Evolutionary conservation across 1,140 invertebrate species (phyloP).

Genomic region (Drosophila bocki): DNA sequence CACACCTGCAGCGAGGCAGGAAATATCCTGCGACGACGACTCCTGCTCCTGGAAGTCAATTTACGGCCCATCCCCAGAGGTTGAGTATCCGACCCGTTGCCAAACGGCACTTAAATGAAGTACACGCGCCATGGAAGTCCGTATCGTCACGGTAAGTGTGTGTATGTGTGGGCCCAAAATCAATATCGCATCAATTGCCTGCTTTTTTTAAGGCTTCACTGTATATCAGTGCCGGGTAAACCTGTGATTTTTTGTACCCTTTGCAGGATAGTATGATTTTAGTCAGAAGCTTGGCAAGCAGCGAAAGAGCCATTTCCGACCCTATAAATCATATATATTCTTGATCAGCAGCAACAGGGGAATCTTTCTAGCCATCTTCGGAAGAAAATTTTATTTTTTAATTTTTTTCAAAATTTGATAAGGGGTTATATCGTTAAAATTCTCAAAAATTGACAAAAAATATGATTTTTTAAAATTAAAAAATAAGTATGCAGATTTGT

Average conservation of each 20-base stretch:
- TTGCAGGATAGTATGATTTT: too few relatives aligned
- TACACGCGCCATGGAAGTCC: conserved; percentile 31
- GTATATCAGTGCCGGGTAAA: conserved; percentile 27
- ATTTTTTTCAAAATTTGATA: too few relatives aligned
- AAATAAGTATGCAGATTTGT: too few relatives aligned
- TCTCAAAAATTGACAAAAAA: too few relatives aligned
- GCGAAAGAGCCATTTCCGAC: too few relatives aligned
- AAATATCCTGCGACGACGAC: background rate
- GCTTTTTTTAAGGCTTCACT: conserved; percentile 69
- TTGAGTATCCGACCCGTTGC: conserved; percentile 19
- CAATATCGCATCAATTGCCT: conserved; percentile 69
- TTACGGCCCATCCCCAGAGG: conserved; percentile 43
- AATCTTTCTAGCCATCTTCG: too few relatives aligned
- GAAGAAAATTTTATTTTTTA: too few relatives aligned
- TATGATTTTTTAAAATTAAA: too few relatives aligned
- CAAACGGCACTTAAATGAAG: conserved; percentile 69
- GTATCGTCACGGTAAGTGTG: conserved; percentile 4
- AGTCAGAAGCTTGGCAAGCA: too few relatives aligned
- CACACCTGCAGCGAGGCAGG: conserved; percentile 39
- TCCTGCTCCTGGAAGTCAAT: conserved; percentile 37
- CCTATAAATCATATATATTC: too few relatives aligned
- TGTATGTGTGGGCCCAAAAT: conserved; percentile 50
- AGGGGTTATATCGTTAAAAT: too few relatives aligned
- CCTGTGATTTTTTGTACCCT: conserved; percentile 52
- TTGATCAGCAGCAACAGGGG: too few relatives aligned